A percentile compares a stretch with the other conserved stretches of the same genome.
phyloP scores from a whole-genome alignment of 2,888 invertebrate species.

The Lomographa bimaculata region DNA sequence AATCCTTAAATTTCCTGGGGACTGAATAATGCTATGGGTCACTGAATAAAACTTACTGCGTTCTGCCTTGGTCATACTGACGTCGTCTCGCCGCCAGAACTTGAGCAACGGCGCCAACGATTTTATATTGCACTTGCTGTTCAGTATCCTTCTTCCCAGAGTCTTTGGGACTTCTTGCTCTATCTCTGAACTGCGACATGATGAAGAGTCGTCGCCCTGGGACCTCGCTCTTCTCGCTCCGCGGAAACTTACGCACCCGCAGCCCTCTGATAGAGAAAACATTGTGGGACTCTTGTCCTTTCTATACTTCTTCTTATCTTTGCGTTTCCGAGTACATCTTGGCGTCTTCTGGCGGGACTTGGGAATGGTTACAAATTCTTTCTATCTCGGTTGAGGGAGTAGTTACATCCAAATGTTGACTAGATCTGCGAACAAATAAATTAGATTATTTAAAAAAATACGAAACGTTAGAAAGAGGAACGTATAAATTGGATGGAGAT shows the following conservation, averaged over 20 bases:
- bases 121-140: constrained; percentile 77
- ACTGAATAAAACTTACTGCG: constrained; percentile 89
- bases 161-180: constrained; percentile 76
- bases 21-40: too few species aligned
- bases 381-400: constrained; percentile 10
- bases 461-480: too few species aligned
- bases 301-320: constrained; percentile 72
- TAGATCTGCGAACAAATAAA: constrained; percentile 28
- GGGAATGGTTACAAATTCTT: constrained; percentile 54
- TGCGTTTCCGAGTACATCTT: constrained; percentile 77
- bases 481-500: too few species aligned
- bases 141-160: constrained; percentile 59
- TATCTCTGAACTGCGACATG: constrained; percentile 77
- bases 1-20: too few species aligned
- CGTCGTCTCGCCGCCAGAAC: constrained; percentile 87
- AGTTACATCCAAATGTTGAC: constrained; percentile 40
- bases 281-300: constrained; percentile 76
- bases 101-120: constrained; percentile 85
- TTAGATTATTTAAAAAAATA: background rate
- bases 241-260: constrained; percentile 75
- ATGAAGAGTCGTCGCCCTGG: constrained; percentile 73
- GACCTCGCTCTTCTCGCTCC: constrained; percentile 65
- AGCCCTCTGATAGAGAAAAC: constrained; percentile 77
- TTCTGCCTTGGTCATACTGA: constrained; percentile 90
- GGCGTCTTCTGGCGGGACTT: constrained; percentile 66